Evolutionary conservation across 2,888 invertebrate genomes (phyloP).

Genomic region (Scrobipalpa atriplicella): DNA sequence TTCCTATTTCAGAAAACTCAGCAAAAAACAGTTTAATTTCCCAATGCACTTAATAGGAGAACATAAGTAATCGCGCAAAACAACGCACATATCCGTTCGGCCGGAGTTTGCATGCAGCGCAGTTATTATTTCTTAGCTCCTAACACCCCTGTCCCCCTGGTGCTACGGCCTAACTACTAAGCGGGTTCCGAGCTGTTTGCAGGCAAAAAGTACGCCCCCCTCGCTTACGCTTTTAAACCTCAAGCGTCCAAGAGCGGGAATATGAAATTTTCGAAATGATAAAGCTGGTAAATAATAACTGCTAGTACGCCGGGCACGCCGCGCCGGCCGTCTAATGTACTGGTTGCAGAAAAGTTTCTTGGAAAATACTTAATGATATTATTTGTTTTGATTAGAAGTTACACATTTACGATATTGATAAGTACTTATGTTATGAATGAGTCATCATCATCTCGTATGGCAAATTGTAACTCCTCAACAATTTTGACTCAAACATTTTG

Average conservation of each 20-base stretch:
- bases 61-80: conserved; percentile 33
- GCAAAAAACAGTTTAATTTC: conserved; percentile 28
- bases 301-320: conserved; percentile 75
- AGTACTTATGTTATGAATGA: too few species aligned
- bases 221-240: conserved; percentile 80
- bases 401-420: too few species aligned
- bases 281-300: conserved; percentile 83
- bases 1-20: conserved; percentile 6
- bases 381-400: background rate
- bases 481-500: too few species aligned
- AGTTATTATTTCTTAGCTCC: conserved; percentile 79
- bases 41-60: conserved; percentile 27
- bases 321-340: conserved; percentile 71
- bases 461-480: background rate
- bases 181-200: conserved; percentile 41
- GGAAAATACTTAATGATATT: background rate
- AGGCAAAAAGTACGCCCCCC: conserved; percentile 67
- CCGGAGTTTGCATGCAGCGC: conserved; percentile 64
- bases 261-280: conserved; percentile 83
- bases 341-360: conserved; percentile 48
- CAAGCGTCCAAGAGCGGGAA: conserved; percentile 82
- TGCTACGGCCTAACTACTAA: conserved; percentile 64
- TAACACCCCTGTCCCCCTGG: conserved; percentile 67
- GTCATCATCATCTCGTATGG: background rate
- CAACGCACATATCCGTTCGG: conserved; percentile 43